These are phyloP conservation scores for Planiliza haematocheilus DNA, from an alignment of 2,113 vertebrate species.

Conservation along the genomic window DNA sequence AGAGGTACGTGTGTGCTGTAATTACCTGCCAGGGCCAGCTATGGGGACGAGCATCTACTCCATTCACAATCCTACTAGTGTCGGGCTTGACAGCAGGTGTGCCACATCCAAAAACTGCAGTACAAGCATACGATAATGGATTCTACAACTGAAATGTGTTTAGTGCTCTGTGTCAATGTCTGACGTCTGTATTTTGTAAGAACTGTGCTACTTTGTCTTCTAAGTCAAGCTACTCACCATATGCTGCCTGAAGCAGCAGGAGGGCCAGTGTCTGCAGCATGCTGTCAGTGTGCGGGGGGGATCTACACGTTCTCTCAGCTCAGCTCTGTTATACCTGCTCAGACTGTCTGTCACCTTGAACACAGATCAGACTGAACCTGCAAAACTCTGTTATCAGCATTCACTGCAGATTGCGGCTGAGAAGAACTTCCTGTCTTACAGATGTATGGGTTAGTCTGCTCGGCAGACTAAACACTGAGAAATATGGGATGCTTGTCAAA, in stretches of 20 bases:
- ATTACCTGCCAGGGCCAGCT: conserved; percentile 84
- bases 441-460: conserved; percentile 37
- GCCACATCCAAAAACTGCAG: conserved; percentile 75
- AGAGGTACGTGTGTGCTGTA: accelerated
- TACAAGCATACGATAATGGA: neutral
- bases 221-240: conserved; percentile 59
- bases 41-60: conserved; percentile 72
- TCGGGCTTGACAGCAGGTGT: conserved; percentile 66
- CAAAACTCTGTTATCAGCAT: conserved; percentile 47
- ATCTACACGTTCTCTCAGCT: neutral
- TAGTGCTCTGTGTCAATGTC: neutral
- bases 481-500: neutral
- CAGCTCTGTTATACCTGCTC: conserved; percentile 56
- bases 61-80: conserved; percentile 77
- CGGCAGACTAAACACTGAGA: neutral
- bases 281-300: neutral
- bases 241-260: conserved; percentile 65
- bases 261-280: conserved; percentile 58
- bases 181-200: neutral
- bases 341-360: conserved; percentile 4
- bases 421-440: conserved; percentile 65
- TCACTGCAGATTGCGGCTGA: conserved; percentile 60
- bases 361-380: conserved; percentile 14
- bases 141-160: neutral
- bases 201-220: neutral